phyloP scores from a whole-genome alignment of 2,113 vertebrate species.

The Silurus glanis region DNA sequence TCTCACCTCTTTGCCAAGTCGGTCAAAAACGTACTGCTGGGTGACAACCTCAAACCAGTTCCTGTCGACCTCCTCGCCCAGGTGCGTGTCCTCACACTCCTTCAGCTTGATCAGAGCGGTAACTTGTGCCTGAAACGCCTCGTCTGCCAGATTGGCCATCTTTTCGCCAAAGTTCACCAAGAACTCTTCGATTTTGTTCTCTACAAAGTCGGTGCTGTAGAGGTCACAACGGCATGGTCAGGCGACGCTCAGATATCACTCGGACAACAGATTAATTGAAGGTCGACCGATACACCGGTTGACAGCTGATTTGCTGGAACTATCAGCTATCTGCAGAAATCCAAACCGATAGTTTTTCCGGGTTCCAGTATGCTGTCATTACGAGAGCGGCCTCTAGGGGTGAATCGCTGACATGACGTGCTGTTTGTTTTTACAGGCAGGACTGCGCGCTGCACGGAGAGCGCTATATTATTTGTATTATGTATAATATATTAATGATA shows the following conservation, averaged over 20 bases:
- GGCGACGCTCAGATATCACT: not conserved
- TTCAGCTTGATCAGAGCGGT: constrained; percentile 93
- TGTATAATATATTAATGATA: no score
- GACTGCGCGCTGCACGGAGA: no score
- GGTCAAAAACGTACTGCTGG: constrained; percentile 90
- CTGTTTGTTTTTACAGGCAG: no score
- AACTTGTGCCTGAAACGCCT: constrained; percentile 88
- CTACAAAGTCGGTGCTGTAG: constrained; percentile 87
- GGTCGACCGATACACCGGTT: no score
- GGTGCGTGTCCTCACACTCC: constrained; percentile 91
- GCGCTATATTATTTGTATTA: no score
- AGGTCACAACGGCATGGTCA: constrained; percentile 17
- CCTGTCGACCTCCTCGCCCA: constrained; percentile 94
- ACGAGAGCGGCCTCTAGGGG: no score
- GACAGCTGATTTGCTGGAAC: no score
- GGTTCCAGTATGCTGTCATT: no score
- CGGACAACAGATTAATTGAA: not conserved
- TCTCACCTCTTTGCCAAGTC: constrained; percentile 85
- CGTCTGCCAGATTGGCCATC: constrained; percentile 81
- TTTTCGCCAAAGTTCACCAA: constrained; percentile 84
- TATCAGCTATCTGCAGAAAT: no score
- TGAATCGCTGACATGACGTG: no score
- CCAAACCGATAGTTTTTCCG: no score
- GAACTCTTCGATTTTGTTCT: constrained; percentile 93
- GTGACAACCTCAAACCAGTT: constrained; percentile 96